Conservation (phyloP, 2,113 vertebrate genomes). For the Leucoraja erinaceus region DNA sequence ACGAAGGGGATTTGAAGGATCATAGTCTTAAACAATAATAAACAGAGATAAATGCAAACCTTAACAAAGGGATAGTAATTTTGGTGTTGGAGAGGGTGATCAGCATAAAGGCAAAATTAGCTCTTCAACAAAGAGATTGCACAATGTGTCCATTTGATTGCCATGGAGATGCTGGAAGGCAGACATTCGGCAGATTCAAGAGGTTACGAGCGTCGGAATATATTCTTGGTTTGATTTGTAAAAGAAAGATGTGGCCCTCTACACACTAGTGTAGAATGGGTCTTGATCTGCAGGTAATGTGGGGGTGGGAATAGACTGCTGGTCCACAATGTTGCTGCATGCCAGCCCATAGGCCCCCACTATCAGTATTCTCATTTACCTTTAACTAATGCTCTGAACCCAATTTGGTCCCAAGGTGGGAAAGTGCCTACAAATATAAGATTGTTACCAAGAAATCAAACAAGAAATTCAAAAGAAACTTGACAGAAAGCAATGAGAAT, state of each 20-base stretch:
- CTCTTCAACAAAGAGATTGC: not conserved
- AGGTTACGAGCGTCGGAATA: no score
- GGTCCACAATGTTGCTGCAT: not conserved
- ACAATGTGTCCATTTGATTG: not conserved
- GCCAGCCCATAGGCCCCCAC: not conserved
- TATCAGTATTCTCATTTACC: not conserved
- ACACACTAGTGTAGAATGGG: no score
- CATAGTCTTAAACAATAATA: conserved; percentile 13
- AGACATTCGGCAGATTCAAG: not conserved
- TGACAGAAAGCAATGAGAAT: no score
- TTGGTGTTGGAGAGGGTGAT: not conserved
- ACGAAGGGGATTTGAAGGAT: not conserved
- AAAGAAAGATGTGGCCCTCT: not conserved
- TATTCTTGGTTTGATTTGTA: not conserved
- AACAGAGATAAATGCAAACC: not conserved
- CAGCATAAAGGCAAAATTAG: not conserved
- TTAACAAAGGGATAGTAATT: not conserved
- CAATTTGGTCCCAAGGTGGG: not conserved
- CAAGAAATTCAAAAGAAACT: no score
- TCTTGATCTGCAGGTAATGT: not conserved
- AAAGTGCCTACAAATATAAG: no score
- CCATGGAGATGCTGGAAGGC: not conserved
- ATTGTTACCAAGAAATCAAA: no score
- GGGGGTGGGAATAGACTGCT: not conserved
- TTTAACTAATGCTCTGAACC: not conserved